Conservation (phyloP, 2,113 vertebrate species). For the Formicarius rufipectus region DNA sequence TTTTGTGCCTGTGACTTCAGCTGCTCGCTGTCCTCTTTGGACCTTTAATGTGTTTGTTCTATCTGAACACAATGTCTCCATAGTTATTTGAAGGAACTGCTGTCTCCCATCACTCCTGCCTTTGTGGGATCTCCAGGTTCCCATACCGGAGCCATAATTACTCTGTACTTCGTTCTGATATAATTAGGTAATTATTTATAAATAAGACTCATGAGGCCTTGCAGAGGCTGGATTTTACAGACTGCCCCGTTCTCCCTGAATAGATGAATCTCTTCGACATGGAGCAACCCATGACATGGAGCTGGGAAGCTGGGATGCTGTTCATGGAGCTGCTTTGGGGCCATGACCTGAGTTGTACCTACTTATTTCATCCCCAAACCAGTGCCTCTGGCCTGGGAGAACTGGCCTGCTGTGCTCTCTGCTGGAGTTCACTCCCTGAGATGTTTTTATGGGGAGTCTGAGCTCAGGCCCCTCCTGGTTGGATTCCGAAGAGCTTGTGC, state of each 20-base stretch:
- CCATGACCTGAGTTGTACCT: accelerated
- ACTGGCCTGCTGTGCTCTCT: background rate
- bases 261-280: accelerated
- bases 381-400: background rate
- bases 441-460: background rate
- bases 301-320: background rate
- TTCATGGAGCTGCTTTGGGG: background rate
- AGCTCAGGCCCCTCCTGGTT: background rate
- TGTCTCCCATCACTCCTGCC: background rate
- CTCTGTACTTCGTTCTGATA: background rate
- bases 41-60: background rate
- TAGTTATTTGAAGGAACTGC: background rate
- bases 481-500: background rate
- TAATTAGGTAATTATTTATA: background rate
- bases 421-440: background rate
- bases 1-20: background rate
- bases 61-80: accelerated
- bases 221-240: background rate
- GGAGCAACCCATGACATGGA: background rate
- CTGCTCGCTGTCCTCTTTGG: background rate
- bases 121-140: background rate
- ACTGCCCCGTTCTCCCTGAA: background rate
- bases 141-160: background rate
- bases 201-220: background rate
- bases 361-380: background rate